Evolutionary conservation across 2,888 invertebrate genomes (phyloP).

Genomic region (Drosophila paramelanica): DNA sequence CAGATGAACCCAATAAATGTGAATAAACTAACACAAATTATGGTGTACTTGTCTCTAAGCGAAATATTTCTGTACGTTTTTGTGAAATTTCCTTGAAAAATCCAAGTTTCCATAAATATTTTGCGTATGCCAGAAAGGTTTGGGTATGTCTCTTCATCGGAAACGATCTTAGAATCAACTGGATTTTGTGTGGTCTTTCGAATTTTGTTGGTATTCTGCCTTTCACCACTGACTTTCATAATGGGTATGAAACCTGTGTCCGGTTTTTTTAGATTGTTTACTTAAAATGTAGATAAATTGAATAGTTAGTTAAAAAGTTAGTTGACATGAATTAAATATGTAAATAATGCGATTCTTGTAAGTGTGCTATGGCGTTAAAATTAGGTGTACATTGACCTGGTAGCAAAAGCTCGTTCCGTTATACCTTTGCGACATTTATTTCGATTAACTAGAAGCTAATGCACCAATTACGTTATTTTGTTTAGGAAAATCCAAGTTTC

Average conservation of each 20-base stretch:
- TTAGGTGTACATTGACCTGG: not conserved
- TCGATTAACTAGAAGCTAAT: not conserved
- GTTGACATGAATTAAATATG: not conserved
- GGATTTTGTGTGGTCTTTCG: constrained; percentile 38
- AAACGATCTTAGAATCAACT: constrained; percentile 6
- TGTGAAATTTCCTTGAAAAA: constrained; percentile 41
- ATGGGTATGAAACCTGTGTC: constrained; percentile 53
- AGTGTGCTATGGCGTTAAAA: not conserved
- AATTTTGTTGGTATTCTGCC: constrained; percentile 37
- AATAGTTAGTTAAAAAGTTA: constrained; percentile 14
- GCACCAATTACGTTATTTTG: constrained; percentile 58
- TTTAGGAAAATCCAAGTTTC: constrained; percentile 89
- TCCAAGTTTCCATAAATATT: constrained; percentile 58
- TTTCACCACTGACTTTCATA: constrained; percentile 59
- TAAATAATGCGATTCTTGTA: not conserved
- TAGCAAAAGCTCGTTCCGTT: not conserved
- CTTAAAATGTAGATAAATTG: constrained; percentile 41
- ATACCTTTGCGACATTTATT: not conserved
- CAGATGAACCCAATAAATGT: not conserved
- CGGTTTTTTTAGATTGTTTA: constrained; percentile 38
- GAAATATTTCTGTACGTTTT: constrained; percentile 42
- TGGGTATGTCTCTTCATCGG: constrained; percentile 11
- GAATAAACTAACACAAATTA: not conserved
- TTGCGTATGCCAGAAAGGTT: constrained; percentile 43
- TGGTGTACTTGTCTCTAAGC: not conserved